Conservation (phyloP, 2,888 invertebrate genomes). For the Eilema depressum region DNA sequence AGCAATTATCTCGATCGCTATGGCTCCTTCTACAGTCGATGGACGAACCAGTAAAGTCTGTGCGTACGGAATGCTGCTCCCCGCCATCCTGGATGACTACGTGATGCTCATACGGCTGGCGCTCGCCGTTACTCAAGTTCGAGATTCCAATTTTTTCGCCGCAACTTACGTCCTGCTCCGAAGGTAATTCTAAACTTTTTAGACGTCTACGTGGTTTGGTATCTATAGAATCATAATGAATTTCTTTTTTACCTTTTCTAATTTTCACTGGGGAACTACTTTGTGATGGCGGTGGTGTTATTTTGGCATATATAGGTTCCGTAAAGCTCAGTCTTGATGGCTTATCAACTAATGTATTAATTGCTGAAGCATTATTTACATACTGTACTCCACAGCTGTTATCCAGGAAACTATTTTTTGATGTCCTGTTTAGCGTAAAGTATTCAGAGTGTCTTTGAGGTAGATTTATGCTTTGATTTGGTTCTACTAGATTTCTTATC, state of each 20-base stretch:
- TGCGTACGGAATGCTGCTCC: slow-evolving; percentile 82
- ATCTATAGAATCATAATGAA: slow-evolving; percentile 83
- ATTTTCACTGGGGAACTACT: slow-evolving; percentile 76
- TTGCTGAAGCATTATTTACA: slow-evolving; percentile 63
- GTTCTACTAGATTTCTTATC: slow-evolving; percentile 81
- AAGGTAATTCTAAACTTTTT: slow-evolving; percentile 76
- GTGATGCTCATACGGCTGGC: slow-evolving; percentile 74
- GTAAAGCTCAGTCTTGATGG: slow-evolving; percentile 77
- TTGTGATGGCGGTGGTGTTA: slow-evolving; percentile 75
- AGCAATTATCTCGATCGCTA: slow-evolving; percentile 84
- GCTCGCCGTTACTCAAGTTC: slow-evolving; percentile 78
- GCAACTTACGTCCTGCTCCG: slow-evolving; percentile 67
- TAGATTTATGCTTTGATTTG: slow-evolving; percentile 75
- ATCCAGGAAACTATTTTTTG: slow-evolving; percentile 78
- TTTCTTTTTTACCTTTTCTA: slow-evolving; percentile 71
- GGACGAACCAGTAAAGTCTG: slow-evolving; percentile 77
- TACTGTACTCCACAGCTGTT: slow-evolving; percentile 78
- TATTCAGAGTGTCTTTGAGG: slow-evolving; percentile 85
- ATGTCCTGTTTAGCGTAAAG: slow-evolving; percentile 81
- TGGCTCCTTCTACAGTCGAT: slow-evolving; percentile 81
- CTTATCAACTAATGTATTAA: slow-evolving; percentile 60
- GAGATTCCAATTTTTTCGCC: slow-evolving; percentile 73
- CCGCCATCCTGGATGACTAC: slow-evolving; percentile 74
- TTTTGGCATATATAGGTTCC: slow-evolving; percentile 84
- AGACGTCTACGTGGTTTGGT: slow-evolving; percentile 81